phyloP scores from a whole-genome alignment of 35 echinoderm and acorn worm genomes.

The Anneissia japonica region DNA sequence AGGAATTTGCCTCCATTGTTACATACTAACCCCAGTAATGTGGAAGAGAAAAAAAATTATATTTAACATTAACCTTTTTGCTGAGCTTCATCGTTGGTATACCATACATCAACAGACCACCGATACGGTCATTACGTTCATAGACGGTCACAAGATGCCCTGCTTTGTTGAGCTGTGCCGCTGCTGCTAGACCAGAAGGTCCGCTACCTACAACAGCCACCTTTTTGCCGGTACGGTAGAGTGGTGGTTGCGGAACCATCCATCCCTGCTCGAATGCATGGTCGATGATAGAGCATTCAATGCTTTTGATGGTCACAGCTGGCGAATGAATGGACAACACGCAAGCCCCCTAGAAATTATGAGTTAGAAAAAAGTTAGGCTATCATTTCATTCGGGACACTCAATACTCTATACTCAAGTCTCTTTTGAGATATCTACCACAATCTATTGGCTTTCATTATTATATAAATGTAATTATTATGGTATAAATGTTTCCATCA shows the following conservation, averaged over 20 bases:
- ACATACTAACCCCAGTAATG: too few species aligned
- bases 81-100: constrained; percentile 95
- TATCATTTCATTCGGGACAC: neutral
- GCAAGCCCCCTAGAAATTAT: constrained; percentile 65
- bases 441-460: too few species aligned
- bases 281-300: constrained; percentile 95
- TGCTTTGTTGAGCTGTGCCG: constrained; percentile 93
- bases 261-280: constrained; percentile 96
- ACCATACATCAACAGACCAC: constrained; percentile 89
- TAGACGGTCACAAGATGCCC: constrained; percentile 89
- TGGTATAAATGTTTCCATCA: too few species aligned
- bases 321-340: constrained; percentile 87
- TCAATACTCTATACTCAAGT: neutral
- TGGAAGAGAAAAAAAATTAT: too few species aligned
- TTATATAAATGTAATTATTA: too few species aligned
- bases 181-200: constrained; percentile 79
- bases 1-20: too few species aligned
- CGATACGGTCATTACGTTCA: constrained; percentile 87
- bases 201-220: constrained; percentile 85
- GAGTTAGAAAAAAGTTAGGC: too few species aligned
- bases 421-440: neutral
- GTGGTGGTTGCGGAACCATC: constrained; percentile 75
- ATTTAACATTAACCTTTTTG: constrained; percentile 78
- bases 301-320: constrained; percentile 97
- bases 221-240: constrained; percentile 67